These are phyloP conservation scores for Rutpela maculata DNA, from an alignment of 2,888 invertebrate species.

Conservation along the genomic window DNA sequence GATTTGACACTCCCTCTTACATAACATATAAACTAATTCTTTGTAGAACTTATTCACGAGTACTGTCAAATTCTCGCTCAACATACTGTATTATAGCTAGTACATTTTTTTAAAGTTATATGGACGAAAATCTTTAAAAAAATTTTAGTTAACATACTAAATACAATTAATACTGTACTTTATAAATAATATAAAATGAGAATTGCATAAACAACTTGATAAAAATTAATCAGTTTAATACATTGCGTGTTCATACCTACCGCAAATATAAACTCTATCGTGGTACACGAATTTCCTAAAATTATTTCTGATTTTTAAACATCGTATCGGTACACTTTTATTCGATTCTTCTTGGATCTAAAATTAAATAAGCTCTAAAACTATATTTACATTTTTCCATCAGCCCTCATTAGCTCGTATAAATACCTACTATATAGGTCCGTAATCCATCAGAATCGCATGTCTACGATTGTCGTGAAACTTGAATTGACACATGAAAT, in stretches of 20 bases:
- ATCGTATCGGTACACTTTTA: not conserved
- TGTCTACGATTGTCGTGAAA: constrained; percentile 52
- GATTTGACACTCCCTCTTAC: too few species aligned
- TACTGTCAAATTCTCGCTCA: too few species aligned
- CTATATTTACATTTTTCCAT: constrained; percentile 19
- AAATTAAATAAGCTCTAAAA: constrained; percentile 11
- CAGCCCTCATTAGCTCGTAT: constrained; percentile 23
- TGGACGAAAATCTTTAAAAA: too few species aligned
- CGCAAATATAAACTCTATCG: not conserved
- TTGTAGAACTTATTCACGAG: too few species aligned
- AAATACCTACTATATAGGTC: constrained; percentile 23
- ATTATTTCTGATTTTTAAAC: not conserved
- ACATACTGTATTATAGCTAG: too few species aligned
- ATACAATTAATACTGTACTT: not conserved
- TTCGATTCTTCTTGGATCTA: not conserved
- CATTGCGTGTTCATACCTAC: not conserved
- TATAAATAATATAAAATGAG: not conserved
- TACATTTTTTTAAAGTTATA: too few species aligned
- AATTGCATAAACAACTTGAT: not conserved
- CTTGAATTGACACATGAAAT: constrained; percentile 63
- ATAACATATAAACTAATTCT: too few species aligned
- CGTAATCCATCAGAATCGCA: constrained; percentile 60
- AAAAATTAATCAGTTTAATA: not conserved
- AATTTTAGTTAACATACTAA: not conserved
- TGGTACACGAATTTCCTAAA: not conserved